Conservation (phyloP, 1,140 invertebrate species). For the Drosophila melanogaster region Release_6_plus_ISO1_MT NC_004354.4:14297001-14297500, state of each 20-base stretch:
- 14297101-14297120: no score
- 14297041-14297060: background rate
- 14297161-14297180: no score
- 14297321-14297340: slow-evolving; percentile 5
- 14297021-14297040: background rate
- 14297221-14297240: background rate
- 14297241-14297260: background rate
- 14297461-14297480: no score
- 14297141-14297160: no score
- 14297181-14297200: no score
- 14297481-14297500: background rate
- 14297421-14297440: background rate
- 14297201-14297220: no score
- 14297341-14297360: slow-evolving; percentile 44
- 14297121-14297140: no score
- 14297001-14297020: background rate
- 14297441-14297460: background rate
- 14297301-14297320: slow-evolving; percentile 26
- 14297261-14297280: background rate
- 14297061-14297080: no score
- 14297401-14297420: slow-evolving; percentile 26
- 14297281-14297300: slow-evolving; percentile 19
- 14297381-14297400: slow-evolving; percentile 15
- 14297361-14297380: slow-evolving; percentile 45
- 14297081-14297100: no score